Base-by-base conservation (phyloP, 1,140 invertebrate species). In the Hylaeus volcanicus region DNA sequence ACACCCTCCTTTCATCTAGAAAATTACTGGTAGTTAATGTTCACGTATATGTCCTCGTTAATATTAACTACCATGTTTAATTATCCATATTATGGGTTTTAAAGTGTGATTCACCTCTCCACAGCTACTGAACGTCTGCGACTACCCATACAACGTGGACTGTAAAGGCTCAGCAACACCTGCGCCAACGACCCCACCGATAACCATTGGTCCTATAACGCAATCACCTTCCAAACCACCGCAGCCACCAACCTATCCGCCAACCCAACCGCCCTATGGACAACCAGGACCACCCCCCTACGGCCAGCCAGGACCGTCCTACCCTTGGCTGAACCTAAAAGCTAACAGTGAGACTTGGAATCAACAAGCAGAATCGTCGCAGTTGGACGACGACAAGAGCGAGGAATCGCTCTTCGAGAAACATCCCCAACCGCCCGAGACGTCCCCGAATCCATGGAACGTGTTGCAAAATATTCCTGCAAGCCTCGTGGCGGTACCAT, bases 61-160 rank as follows among this genome's bases (percentile, higher is more conserved):
- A 26, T 26, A 26, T 26, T 26, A 26, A 26, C 26, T 0, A 26
- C 26, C 26, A 26, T 26, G 26, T 26, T 26, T 26, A 26, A 26
- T 26, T 26, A 26, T 26, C 26, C 26, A 26, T 26, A 26, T 26
- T 26, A 26, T 26, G 26, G 26, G 26, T 26, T 26, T 26, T 45
- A 5, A 45, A 45, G 56, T 64, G n/a, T 1, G 0, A 66, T 55
- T 26, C 1, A 39, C 12, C 8, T 64, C 48, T 14, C 93, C 93
- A 74, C 90, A 96, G 95, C 87, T 91, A 74, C 84, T 95, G 0
- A 94, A 94, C 41, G 93, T 96, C 3, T 96, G 95, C 79, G 95
- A 96, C 81, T 96, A 95, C 78, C 90, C 91, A 0, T 90, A 93
- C 72, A 93, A 93, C 45, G 95, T 95, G 0, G 92, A 94, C 80